Evolutionary conservation across 2,113 vertebrate species (phyloP), one percentile per base, ranked within the genome.

Genomic region (Cryptomyrus ogoouensis): DNA sequence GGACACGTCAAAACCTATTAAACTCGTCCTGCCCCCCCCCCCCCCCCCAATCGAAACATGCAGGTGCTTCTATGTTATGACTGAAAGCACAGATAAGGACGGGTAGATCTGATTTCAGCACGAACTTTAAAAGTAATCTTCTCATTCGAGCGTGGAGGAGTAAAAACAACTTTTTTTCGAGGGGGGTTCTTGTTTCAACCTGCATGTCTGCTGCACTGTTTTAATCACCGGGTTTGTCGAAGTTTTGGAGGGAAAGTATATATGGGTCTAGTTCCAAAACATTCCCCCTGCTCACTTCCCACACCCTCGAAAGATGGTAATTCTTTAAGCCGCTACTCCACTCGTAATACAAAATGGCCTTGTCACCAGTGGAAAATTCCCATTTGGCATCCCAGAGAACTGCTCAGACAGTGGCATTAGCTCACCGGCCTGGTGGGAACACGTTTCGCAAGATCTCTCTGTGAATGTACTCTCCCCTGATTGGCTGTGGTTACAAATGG

Each of bases 311-410:
- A 35, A 87, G 49, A 50, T 2, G 12, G 13, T 87, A 21, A 53
- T 87, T 35, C 85, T 19, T 53, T 39, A 87, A 87, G 27, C 13
- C 50, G 17, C n/a, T 53, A 31, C 27, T 53, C 49, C 27, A 87
- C 49, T 56, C 13, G 56, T 12, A 21, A 53, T 49, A 87, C 86
- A 87, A 87, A 87, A 87, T 87, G 15, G 49, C 86, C 86, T 87
- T 53, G 85, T 52, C 49, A 19, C 47, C 49, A 50, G 49, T 87
- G 85, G 49, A 87, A 87, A 87, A 49, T 87, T 87, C 85, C 85
- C 85, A 35, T 87, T 35, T 87, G 85, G 85, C 85, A 53, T 87
- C 49, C 49, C 47, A 47, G n/a, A 52, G 47, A 50, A 86, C 84
- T n/a, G n/a, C 46, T 46, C 47, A 87, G 83, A 84, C 39, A n/a